A percentile compares a stretch with the other conserved stretches of the same genome.
These are phyloP conservation scores for Oegoconia quadripuncta DNA, from an alignment of 2,888 invertebrate species.

Conservation along the genomic window DNA sequence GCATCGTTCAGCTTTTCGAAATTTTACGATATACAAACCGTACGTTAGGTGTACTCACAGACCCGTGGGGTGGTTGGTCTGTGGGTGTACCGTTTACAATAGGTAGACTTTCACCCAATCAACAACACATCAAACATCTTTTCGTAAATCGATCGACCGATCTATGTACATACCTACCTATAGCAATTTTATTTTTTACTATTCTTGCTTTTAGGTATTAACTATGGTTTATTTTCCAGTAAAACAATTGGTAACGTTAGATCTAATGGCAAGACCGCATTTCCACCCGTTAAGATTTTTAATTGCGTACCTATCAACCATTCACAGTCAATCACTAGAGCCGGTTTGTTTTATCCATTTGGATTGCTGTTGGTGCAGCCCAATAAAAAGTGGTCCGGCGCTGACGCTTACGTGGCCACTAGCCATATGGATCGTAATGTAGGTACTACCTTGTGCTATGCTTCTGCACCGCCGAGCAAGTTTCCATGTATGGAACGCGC, in stretches of 20 bases:
- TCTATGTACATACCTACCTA: too few relatives aligned
- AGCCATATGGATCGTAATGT: background rate
- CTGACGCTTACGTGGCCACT: conserved; percentile 18
- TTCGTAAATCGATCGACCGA: too few relatives aligned
- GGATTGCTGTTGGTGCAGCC: conserved; percentile 11
- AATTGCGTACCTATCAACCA: conserved; percentile 13
- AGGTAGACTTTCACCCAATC: too few relatives aligned
- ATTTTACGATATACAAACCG: too few relatives aligned
- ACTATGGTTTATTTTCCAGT: too few relatives aligned
- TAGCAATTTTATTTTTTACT: too few relatives aligned
- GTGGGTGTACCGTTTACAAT: too few relatives aligned
- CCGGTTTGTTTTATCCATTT: conserved; percentile 11
- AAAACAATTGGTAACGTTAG: too few relatives aligned
- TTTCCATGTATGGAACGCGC: conserved; percentile 58
- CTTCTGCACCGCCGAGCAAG: conserved; percentile 34
- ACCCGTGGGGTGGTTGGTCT: too few relatives aligned
- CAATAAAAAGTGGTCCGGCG: conserved; percentile 33
- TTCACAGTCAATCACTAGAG: conserved; percentile 11
- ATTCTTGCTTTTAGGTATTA: too few relatives aligned
- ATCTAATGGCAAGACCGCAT: conserved; percentile 8
- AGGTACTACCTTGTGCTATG: conserved; percentile 26
- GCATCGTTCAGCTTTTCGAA: background rate
- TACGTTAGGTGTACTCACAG: too few relatives aligned
- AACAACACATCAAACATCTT: too few relatives aligned
- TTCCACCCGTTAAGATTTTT: conserved; percentile 11